Base-by-base conservation (phyloP, 1,140 invertebrate genomes). In the Calycopis cecrops region DNA sequence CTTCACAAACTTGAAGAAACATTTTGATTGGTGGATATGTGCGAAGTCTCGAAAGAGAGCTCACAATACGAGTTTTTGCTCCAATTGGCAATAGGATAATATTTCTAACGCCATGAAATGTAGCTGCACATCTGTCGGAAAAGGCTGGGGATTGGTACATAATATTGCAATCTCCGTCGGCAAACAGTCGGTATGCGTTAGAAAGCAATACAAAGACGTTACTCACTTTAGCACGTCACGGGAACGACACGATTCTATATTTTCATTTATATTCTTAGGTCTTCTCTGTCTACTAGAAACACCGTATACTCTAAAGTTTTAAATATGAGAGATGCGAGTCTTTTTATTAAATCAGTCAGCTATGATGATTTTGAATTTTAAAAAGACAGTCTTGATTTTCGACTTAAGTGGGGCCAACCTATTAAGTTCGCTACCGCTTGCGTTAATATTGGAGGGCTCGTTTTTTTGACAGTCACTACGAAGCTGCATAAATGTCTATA, bases 91-190 rank as follows among this genome's bases (percentile, higher is more conserved):
- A 65, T 64, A 69, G 73, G 63, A 67, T 73, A 78, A 76, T 76
- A 79, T 79, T 77, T 72, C 67, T 67, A 70, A 73, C 69, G 61
- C 42, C 65, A 65, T 68, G 67, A 62, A 63, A 64, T 57, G 62
- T 55, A 66, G 62, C 63, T 65, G 61, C 67, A 63, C 65, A 65
- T 65, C 56, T 64, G 65, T 64, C 64, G 66, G 76, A 72, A 76
- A 71, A 75, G 70, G 65, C 69, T 69, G 62, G 72, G 68, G 71
- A 73, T 79, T 71, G 76, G 73, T 78, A 79, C 75, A 79, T 82
- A 77, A 77, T 79, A 82, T 79, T 79, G 76, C 79, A 82, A 80
- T 82, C 75, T 81, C 72, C 69, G 72, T 69, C 63, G 48, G 67
- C 73, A 82, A 82, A 82, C 73, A 82, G 60, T 65, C 64, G 49